Evolutionary conservation across 1,140 invertebrate genomes (phyloP), one percentile per base, ranked within the genome.

Genomic region (Callitettix versicolor): DNA sequence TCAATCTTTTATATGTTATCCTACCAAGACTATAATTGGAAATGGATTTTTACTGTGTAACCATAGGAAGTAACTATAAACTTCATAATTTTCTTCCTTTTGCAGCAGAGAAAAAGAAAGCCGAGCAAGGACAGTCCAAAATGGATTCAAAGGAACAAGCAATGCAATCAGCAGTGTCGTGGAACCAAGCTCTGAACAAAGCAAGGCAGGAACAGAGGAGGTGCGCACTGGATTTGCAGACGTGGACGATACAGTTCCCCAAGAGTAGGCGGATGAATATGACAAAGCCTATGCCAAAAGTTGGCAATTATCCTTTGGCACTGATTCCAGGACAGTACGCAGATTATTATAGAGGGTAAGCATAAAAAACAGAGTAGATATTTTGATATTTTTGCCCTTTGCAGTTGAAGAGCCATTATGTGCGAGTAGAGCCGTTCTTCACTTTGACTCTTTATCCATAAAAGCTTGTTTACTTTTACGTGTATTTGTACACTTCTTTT

Each of bases 281-380:
- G 57, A 64, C 74, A 26, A 69, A 75, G 47, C 65, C 74, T 14
- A 60, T 69, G 34, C 73, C 73, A 2, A 76, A 76, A 66, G 63
- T 79, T n/a, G 84, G 81, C 53, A 72, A 84, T 69, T 97, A 95
- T 75, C 94, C 95, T 17, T 80, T 96, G 22, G 80, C 92, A 30
- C 72, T 97, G 44, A 81, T 98, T 59, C 91, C 92, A 18, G 94
- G 93, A 53, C 95, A 98, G 71, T 97, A 84, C 71, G 85, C 86
- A 57, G 90, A 95, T 69, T 80, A 79, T 69, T 96, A 88, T 70
- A 77, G 81, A 57, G 76, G 78, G 81, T 90, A 68, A 67, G 68
- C 64, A n/a, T 30, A 21, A 17, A 41, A 26, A 30, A 46, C 44
- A 52, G n/a, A n/a, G n/a, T n/a, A n/a, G n/a, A n/a, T n/a, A n/a